phyloP scores from a whole-genome alignment of 2,888 invertebrate genomes.

The Branchipolynoe longqiensis region DNA sequence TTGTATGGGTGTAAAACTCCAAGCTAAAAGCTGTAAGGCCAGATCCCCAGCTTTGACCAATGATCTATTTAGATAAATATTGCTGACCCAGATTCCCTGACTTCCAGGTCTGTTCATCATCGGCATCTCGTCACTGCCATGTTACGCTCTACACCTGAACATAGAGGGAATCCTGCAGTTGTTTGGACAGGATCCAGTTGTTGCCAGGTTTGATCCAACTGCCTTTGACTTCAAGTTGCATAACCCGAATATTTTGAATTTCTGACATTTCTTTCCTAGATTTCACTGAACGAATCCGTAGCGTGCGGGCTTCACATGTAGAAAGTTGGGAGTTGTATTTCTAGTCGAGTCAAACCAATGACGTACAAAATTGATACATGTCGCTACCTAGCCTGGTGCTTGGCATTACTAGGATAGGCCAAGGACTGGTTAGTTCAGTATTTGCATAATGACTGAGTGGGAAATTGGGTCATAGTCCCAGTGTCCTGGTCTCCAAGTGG shows the following conservation, averaged over 20 bases:
- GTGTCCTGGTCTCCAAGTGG: no score
- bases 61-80: not conserved
- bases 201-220: not conserved
- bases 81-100: not conserved
- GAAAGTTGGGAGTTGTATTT: no score
- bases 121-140: not conserved
- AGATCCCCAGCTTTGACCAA: not conserved
- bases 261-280: not conserved
- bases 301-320: no score
- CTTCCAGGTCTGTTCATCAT: constrained; percentile 14
- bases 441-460: no score
- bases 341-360: no score
- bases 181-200: not conserved
- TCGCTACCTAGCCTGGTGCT: no score
- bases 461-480: no score
- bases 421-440: no score
- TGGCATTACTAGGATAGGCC: no score
- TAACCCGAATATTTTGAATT: no score
- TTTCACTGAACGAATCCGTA: not conserved
- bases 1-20: not conserved
- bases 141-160: constrained; percentile 30
- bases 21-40: not conserved
- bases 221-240: not conserved
- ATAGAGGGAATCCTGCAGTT: not conserved
- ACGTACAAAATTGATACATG: no score